phyloP scores from a whole-genome alignment of 2,797 vertebrate genomes.

The Helicolenus hilgendorfi region DNA sequence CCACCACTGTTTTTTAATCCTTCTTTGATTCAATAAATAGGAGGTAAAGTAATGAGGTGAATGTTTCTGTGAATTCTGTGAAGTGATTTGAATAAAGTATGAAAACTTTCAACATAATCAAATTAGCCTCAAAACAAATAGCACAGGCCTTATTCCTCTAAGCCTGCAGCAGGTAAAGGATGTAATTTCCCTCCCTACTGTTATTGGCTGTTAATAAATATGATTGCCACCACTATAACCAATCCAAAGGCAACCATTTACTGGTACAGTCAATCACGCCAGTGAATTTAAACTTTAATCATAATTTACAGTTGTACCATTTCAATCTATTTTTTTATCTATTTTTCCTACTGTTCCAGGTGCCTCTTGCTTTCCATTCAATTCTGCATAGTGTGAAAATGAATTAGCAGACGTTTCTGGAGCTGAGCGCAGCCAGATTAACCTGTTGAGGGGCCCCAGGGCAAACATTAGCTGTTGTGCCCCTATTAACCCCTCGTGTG shows the following conservation, averaged over 20 bases:
- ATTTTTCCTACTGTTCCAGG: neutral
- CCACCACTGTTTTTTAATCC: neutral
- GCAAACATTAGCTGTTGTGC: neutral
- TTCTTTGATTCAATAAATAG: neutral
- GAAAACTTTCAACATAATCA: neutral
- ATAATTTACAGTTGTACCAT: neutral
- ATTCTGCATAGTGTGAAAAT: neutral
- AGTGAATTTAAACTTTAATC: neutral
- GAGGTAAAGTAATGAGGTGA: neutral
- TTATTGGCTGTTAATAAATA: neutral
- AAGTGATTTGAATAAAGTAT: neutral
- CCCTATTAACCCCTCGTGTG: neutral
- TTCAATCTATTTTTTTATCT: neutral
- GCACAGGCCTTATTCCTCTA: neutral
- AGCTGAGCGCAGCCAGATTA: neutral
- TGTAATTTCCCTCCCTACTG: neutral
- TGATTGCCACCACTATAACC: neutral
- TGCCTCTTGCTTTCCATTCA: neutral
- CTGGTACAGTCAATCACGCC: neutral
- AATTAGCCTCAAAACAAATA: neutral
- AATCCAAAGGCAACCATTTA: neutral
- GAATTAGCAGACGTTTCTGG: neutral
- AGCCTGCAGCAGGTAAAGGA: neutral
- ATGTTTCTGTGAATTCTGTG: neutral
- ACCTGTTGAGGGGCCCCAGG: neutral